These are phyloP conservation scores for Cassiopea xamachana DNA, from an alignment of 30 jellyfish, hydroid and myxozoan species.

Conservation along the genomic window DNA sequence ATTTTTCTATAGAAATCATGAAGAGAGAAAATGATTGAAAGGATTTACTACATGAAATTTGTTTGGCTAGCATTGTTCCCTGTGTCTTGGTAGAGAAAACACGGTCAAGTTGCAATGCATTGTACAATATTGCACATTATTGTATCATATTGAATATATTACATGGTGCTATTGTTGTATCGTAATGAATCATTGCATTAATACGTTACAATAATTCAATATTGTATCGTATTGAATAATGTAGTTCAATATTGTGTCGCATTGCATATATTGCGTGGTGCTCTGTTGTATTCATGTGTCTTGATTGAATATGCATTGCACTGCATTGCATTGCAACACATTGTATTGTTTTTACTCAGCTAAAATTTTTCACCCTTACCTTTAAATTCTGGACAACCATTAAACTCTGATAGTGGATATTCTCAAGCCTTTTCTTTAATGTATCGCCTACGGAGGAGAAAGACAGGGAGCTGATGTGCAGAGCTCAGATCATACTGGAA, in stretches of 20 bases:
- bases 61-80: neutral
- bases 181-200: too few relatives aligned
- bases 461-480: too few relatives aligned
- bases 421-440: constrained; percentile 9
- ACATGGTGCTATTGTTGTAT: too few relatives aligned
- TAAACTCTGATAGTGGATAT: constrained; percentile 3
- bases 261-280: neutral
- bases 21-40: neutral
- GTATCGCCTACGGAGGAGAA: neutral
- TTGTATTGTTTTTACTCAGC: neutral
- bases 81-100: neutral
- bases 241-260: neutral
- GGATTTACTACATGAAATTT: neutral
- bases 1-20: neutral
- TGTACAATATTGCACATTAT: neutral
- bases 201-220: too few relatives aligned
- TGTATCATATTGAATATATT: neutral
- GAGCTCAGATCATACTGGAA: too few relatives aligned
- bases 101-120: neutral
- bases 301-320: neutral
- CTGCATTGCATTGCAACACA: neutral
- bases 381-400: constrained; percentile 14
- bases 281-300: neutral
- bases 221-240: neutral
- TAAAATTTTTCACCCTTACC: neutral